Base-by-base conservation (phyloP, 2,113 vertebrate genomes). In the Scomber scombrus region DNA sequence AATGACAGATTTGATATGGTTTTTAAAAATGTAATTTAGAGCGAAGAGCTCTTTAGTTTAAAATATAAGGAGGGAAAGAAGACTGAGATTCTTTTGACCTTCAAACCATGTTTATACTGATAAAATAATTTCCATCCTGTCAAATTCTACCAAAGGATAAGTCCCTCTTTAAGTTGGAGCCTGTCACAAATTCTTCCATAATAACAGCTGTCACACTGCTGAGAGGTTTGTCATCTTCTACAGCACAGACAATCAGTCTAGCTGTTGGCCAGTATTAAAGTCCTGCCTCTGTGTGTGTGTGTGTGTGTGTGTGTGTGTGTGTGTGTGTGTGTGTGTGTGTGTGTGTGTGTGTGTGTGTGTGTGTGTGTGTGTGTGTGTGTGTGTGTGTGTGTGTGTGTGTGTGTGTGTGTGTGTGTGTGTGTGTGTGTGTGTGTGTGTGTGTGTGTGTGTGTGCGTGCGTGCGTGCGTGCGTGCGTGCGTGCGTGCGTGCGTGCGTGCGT, bases 181-280 rank as follows among this genome's bases (percentile, higher is more conserved):
- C 15, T 1, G 23, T 5, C 12, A 75, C 55, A 75, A 74, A 31
- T 72, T 66, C 51, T 61, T 54, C 43, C 23, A 31, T 62, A 63
- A 66, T 49, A 80, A 45, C 21, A 69, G 34, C 63, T n/a, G 43
- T 49, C 29, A 61, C 49, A 23, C 16, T 78, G 29, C 50, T 68
- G 58, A 47, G 66, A 16, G 56, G 29, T 65, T 60, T 82, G 80
- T 80, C 78, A 52, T 81, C 51, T 58, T 68, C 45, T 40, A 70
- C 12, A 60, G 72, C 23, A 26, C 54, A 63, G 64, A 80, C 64
- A 4, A 49, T 77, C 81, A 75, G 64, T 71, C 60, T 61, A 60
- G 75, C 65, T 65, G 55, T 56, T 70, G 47, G 49, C n/a, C 21
- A 23, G 45, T 40, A 49, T 79, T 73, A 60, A 56, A 61, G 63